Evolutionary conservation across 2,888 invertebrate species (phyloP).

Genomic region (Polydrusus tereticollis): DNA sequence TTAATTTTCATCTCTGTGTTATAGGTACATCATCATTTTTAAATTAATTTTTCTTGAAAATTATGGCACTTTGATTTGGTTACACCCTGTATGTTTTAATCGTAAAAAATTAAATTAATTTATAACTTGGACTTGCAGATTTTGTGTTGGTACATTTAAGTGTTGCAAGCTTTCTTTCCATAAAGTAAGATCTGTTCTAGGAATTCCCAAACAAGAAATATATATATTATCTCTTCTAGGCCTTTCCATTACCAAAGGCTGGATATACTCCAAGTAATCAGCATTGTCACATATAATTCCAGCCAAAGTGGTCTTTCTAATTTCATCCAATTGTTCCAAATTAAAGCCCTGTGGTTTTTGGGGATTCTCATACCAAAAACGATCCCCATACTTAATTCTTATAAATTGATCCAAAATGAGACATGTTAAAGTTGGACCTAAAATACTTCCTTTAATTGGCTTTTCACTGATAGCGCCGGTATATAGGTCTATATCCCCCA

Average conservation of each 20-base stretch:
- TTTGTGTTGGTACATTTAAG: conserved; percentile 28
- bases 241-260: conserved; percentile 79
- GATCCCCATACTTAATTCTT: conserved; percentile 83
- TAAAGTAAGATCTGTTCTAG: conserved; percentile 66
- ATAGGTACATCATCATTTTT: too few species aligned
- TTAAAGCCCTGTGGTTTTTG: conserved; percentile 77
- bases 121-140: conserved; percentile 16
- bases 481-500: conserved; percentile 90
- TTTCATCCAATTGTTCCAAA: conserved; percentile 82
- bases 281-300: conserved; percentile 84
- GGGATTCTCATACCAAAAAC: conserved; percentile 89
- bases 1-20: too few species aligned
- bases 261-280: conserved; percentile 74
- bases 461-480: conserved; percentile 88
- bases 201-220: conserved; percentile 75
- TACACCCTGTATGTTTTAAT: too few species aligned
- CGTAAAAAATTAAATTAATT: not conserved
- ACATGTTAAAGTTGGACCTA: conserved; percentile 89
- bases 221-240: conserved; percentile 70
- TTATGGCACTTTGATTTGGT: too few species aligned
- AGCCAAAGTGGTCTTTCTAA: conserved; percentile 82
- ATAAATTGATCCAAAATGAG: conserved; percentile 88
- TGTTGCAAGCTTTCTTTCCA: conserved; percentile 54
- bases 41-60: too few species aligned
- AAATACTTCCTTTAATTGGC: conserved; percentile 77